Percentiles rank a stretch among this genome's conserved stretches.
Evolutionary conservation across 2,113 vertebrate species (phyloP).

Genomic region (Corythornis vintsioides): DNA sequence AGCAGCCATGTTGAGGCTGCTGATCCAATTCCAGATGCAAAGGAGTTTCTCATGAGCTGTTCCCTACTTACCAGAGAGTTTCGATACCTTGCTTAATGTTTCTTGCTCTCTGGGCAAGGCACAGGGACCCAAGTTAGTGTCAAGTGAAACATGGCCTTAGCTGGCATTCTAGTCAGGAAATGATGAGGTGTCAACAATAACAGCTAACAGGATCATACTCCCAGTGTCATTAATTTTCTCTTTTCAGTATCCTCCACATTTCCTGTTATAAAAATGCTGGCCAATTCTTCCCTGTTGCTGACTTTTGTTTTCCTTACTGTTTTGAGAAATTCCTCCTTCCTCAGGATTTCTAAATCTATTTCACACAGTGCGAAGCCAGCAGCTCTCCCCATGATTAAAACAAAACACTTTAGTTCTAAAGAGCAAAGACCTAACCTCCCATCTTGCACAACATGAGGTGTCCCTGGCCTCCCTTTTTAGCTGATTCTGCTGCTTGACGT

Average conservation of each 20-base stretch:
- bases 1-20: not conserved
- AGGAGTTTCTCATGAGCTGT: not conserved
- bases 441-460: conserved; percentile 58
- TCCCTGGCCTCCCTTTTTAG: conserved; percentile 63
- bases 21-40: not conserved
- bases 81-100: not conserved
- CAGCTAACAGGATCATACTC: conserved; percentile 46
- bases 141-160: conserved; percentile 2
- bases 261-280: conserved; percentile 60
- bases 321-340: conserved; percentile 75
- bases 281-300: conserved; percentile 71
- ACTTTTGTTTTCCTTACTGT: conserved; percentile 78
- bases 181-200: conserved; percentile 33
- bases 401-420: conserved; percentile 75
- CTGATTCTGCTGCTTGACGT: conserved; percentile 59
- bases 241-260: conserved; percentile 51
- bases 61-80: not conserved
- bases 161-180: conserved; percentile 23
- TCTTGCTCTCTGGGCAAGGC: not conserved
- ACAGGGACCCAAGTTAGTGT: not conserved
- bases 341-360: conserved; percentile 48
- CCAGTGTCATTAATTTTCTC: conserved; percentile 66
- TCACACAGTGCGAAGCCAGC: conserved; percentile 70
- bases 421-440: conserved; percentile 67
- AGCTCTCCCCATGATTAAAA: conserved; percentile 82